Percentiles rank a stretch among this genome's conserved stretches.
phyloP scores from a whole-genome alignment of 2,888 invertebrate species.

The Boloria euphrosyne region DNA sequence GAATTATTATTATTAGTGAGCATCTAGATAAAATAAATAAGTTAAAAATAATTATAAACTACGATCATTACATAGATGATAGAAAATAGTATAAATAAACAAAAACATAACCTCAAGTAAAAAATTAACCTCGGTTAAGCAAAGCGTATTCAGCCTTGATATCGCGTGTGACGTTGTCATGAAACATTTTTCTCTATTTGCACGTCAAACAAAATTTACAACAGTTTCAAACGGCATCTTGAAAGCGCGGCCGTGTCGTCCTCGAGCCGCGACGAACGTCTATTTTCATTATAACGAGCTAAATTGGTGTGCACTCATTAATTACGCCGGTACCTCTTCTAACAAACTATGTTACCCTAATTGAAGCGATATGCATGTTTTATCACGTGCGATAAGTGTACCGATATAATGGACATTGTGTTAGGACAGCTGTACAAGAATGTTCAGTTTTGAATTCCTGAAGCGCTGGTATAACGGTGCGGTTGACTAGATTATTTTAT shows the following conservation, averaged over 20 bases:
- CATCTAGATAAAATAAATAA: too few relatives aligned
- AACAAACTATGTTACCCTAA: constrained; percentile 39
- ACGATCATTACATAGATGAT: neutral
- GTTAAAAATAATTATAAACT: too few relatives aligned
- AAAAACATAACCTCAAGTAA: constrained; percentile 19
- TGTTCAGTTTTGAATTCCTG: constrained; percentile 77
- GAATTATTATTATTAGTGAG: neutral
- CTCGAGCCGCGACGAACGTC: constrained; percentile 50
- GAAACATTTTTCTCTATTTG: constrained; percentile 73
- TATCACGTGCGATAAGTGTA: constrained; percentile 66
- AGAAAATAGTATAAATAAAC: constrained; percentile 4
- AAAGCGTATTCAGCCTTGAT: constrained; percentile 54
- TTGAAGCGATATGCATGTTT: constrained; percentile 58
- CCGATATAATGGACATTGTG: constrained; percentile 63
- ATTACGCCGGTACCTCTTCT: constrained; percentile 33
- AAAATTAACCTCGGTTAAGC: constrained; percentile 25
- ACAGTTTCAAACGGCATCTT: constrained; percentile 54
- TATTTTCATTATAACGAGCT: constrained; percentile 45
- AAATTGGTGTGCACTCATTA: constrained; percentile 38
- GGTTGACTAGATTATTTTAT: constrained; percentile 45
- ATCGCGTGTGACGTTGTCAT: constrained; percentile 72
- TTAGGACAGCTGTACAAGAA: constrained; percentile 56
- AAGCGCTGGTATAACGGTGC: constrained; percentile 77
- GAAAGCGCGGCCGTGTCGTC: constrained; percentile 60
- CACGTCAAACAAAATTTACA: constrained; percentile 62